Conservation (phyloP, 2,888 invertebrate species). For the Chymomyza caudatula region DNA sequence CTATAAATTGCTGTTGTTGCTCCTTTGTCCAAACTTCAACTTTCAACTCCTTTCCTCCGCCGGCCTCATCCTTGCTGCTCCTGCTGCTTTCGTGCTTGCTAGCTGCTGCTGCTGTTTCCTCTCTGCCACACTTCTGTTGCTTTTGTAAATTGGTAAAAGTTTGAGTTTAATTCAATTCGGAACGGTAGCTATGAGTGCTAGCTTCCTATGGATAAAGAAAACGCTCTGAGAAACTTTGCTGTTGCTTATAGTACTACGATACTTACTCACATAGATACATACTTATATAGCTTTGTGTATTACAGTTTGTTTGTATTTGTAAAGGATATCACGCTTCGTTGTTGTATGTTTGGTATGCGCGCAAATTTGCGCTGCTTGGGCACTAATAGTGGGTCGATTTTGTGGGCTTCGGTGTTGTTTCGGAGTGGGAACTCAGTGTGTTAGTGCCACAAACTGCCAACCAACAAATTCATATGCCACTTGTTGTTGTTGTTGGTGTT, state of each 20-base stretch:
- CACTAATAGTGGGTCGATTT: conserved; percentile 34
- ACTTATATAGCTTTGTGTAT: not conserved
- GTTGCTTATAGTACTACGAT: not conserved
- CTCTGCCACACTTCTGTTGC: conserved; percentile 56
- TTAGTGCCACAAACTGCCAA: conserved; percentile 52
- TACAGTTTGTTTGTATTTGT: conserved; percentile 31
- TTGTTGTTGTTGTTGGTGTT: conserved; percentile 42
- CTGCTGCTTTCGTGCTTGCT: conserved; percentile 5
- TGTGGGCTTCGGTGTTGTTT: not conserved
- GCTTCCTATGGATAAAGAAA: conserved; percentile 69
- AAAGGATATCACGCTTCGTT: conserved; percentile 61
- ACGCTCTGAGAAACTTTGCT: not conserved
- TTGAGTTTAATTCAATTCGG: conserved; percentile 76
- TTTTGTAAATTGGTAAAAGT: conserved; percentile 74
- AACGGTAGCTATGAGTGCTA: conserved; percentile 73
- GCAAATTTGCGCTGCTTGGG: conserved; percentile 68
- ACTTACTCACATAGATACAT: not conserved
- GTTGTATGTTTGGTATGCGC: conserved; percentile 27
- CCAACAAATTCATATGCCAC: conserved; percentile 55
- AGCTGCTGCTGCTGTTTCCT: conserved; percentile 29
- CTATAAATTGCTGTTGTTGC: not conserved
- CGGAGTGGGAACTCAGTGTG: not conserved
- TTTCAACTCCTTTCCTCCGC: not conserved
- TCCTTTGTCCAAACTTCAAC: not conserved
- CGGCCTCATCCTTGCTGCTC: not conserved